Conservation (phyloP, 2,113 vertebrate genomes). For the Nyctereutes procyonoides region DNA sequence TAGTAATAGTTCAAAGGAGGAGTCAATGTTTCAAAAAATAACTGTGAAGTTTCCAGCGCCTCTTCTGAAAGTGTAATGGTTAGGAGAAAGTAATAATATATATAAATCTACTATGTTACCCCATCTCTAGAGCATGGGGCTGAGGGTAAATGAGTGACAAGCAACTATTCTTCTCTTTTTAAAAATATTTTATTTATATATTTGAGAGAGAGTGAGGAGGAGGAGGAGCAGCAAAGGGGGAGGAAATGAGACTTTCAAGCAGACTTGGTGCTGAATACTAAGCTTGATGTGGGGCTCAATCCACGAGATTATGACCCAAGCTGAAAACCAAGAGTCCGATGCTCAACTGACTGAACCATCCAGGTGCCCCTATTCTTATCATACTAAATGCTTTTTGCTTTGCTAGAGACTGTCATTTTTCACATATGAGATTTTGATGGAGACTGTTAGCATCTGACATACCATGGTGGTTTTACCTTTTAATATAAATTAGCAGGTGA, state of each 20-base stretch:
- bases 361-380: not conserved
- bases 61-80: not conserved
- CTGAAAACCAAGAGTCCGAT: no score
- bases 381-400: not conserved
- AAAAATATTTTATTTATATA: no score
- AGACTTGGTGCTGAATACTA: no score
- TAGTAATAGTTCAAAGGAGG: not conserved
- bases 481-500: not conserved
- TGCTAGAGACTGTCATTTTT: not conserved
- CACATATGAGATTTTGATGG: not conserved
- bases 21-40: no score
- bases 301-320: no score
- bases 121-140: not conserved
- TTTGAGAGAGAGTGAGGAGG: no score
- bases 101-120: not conserved
- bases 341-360: no score
- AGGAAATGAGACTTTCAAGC: no score
- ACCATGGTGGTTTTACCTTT: not conserved
- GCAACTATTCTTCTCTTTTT: not conserved
- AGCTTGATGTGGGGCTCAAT: no score
- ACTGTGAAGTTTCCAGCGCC: rapidly evolving
- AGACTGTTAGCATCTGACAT: not conserved
- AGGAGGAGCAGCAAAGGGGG: no score
- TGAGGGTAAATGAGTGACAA: not conserved
- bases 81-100: not conserved